phyloP scores from a whole-genome alignment of 2,113 vertebrate species.

The Ciconia maguari region DNA sequence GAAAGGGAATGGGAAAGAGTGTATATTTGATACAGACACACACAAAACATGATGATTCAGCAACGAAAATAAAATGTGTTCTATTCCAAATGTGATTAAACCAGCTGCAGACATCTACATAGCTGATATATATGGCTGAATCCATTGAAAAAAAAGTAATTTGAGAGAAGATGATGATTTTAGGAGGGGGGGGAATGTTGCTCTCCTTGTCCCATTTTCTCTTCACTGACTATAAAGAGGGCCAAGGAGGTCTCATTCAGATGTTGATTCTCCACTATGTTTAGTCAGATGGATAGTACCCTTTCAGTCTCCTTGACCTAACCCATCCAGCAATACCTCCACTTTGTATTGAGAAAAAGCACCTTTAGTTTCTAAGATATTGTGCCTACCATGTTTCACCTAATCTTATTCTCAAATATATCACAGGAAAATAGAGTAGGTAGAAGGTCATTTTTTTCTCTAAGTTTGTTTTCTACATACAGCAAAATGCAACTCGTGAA shows the following conservation, averaged over 20 bases:
- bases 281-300: not conserved
- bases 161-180: not conserved
- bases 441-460: not conserved
- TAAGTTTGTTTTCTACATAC: not conserved
- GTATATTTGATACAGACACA: not conserved
- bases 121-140: not conserved
- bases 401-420: not conserved
- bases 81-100: not conserved
- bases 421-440: not conserved
- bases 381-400: not conserved
- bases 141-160: not conserved
- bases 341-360: not conserved
- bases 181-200: fast-evolving
- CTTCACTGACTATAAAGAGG: not conserved
- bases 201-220: not conserved
- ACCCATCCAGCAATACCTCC: not conserved
- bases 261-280: not conserved
- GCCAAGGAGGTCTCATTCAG: not conserved
- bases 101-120: not conserved
- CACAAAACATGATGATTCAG: not conserved
- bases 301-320: not conserved
- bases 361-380: not conserved
- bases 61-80: not conserved
- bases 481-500: not conserved
- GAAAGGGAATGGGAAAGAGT: not conserved